Evolutionary conservation across 2,113 vertebrate genomes (phyloP).

Genomic region (Siniperca knerii): DNA sequence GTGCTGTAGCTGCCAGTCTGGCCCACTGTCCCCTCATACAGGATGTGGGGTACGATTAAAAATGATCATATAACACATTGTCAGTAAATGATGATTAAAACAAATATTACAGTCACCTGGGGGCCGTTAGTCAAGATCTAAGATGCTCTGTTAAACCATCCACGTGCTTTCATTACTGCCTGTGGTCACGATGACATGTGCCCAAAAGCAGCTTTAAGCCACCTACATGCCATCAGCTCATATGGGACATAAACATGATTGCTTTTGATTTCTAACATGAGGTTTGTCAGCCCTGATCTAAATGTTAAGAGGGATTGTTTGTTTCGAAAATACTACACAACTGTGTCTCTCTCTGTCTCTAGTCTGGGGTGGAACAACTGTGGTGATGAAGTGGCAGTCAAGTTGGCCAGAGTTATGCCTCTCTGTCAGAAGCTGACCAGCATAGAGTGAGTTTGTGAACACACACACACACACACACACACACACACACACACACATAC

Average conservation of each 20-base stretch:
- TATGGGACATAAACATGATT: neutral
- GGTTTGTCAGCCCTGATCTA: neutral
- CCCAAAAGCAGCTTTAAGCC: neutral
- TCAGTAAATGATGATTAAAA: too few species aligned
- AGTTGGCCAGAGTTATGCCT: conserved; percentile 83
- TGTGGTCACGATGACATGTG: neutral
- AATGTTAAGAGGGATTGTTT: neutral
- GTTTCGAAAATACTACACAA: neutral
- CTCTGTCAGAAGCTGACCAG: conserved; percentile 83
- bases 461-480: conserved; percentile 1
- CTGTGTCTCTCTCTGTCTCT: neutral
- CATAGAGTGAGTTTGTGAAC: conserved; percentile 86
- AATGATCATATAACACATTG: neutral
- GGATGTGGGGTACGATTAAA: conserved; percentile 88
- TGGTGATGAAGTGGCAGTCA: conserved; percentile 83
- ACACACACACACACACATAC: neutral
- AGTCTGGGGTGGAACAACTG: conserved; percentile 94
- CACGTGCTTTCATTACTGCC: too few species aligned
- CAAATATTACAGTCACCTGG: too few species aligned
- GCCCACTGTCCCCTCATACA: conserved; percentile 84
- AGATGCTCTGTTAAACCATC: too few species aligned
- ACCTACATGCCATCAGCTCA: neutral
- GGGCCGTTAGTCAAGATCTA: too few species aligned
- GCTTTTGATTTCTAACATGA: neutral
- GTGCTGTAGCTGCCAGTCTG: conserved; percentile 80